phyloP scores from a whole-genome alignment of 2,797 vertebrate species.

The Falco novaeseelandiae region DNA sequence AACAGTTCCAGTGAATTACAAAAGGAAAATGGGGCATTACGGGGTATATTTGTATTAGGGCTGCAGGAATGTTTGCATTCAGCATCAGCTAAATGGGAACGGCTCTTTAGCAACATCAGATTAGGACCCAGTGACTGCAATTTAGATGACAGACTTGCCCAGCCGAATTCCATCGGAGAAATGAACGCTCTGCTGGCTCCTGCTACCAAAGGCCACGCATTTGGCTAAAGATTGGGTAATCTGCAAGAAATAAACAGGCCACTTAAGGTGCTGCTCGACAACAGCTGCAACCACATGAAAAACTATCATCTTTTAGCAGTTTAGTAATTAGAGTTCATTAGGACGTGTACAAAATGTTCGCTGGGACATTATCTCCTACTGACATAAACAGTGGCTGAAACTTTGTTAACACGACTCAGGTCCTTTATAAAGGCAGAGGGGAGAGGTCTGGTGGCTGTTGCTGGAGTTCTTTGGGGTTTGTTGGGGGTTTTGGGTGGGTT shows the following conservation, averaged over 20 bases:
- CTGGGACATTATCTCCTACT: neutral
- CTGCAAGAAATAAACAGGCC: neutral
- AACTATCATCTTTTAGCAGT: neutral
- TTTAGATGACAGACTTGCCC: slow-evolving; percentile 7
- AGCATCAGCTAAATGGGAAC: slow-evolving; percentile 46
- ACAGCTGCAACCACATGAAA: neutral
- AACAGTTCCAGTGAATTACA: neutral
- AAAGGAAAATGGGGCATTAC: neutral
- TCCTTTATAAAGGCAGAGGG: neutral
- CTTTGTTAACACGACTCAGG: neutral
- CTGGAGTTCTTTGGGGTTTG: neutral
- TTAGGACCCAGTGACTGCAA: slow-evolving; percentile 1
- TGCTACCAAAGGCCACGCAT: neutral
- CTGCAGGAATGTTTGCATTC: slow-evolving; percentile 45
- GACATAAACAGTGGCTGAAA: neutral
- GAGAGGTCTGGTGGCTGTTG: neutral
- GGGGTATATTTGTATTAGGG: neutral
- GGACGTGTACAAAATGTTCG: neutral
- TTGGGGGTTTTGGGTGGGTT: neutral
- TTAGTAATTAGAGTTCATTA: neutral
- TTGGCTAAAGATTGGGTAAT: neutral
- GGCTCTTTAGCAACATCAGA: slow-evolving; percentile 33
- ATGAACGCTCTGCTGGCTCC: neutral
- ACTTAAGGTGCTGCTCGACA: neutral
- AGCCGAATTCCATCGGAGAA: neutral